Evolutionary conservation across 2,888 invertebrate species (phyloP).

Genomic region (Chrysolina haemoptera): DNA sequence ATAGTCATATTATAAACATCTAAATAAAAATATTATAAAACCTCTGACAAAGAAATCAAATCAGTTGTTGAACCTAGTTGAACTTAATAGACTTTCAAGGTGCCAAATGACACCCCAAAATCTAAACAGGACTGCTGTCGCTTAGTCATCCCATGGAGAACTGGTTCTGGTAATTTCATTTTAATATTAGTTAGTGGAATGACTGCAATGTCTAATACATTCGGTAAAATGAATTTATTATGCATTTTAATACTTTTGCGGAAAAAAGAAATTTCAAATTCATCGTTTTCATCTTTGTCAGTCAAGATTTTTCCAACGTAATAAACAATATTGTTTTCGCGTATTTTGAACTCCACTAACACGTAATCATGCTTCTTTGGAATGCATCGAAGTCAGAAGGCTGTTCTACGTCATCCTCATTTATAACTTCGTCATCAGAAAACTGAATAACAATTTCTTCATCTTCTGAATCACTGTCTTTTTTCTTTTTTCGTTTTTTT

Average conservation of each 20-base stretch:
- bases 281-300: too few species aligned
- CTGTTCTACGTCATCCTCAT: too few species aligned
- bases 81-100: neutral
- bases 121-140: neutral
- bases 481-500: too few species aligned
- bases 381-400: too few species aligned
- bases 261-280: neutral
- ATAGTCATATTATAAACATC: neutral
- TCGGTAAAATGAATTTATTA: neutral
- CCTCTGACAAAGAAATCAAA: slow-evolving; percentile 14
- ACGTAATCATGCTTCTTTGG: too few species aligned
- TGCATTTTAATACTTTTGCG: neutral
- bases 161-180: slow-evolving; percentile 19
- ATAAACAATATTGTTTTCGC: too few species aligned
- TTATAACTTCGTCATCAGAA: too few species aligned
- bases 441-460: too few species aligned
- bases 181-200: slow-evolving; percentile 14
- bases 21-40: neutral
- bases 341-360: too few species aligned
- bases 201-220: slow-evolving; percentile 12
- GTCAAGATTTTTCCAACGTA: too few species aligned
- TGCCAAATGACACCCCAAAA: neutral
- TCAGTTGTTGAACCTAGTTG: slow-evolving; percentile 2
- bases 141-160: slow-evolving; percentile 11
- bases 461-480: too few species aligned